phyloP scores from a whole-genome alignment of 2,888 invertebrate genomes.

The Arenicola marina region DNA sequence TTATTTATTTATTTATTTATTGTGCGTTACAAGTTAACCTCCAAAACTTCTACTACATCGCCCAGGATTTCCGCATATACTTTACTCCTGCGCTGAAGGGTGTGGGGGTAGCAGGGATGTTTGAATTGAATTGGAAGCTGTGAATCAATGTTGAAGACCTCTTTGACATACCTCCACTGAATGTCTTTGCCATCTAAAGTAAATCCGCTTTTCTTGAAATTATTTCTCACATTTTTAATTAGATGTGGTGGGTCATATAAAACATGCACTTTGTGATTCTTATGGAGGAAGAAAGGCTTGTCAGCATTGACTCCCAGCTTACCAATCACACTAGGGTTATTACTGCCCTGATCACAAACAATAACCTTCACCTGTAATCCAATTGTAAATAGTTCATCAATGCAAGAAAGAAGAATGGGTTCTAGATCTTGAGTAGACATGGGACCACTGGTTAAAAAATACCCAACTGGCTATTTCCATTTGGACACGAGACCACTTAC shows the following conservation, averaged over 20 bases:
- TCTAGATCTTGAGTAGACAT: no score
- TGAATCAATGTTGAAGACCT: slow-evolving; percentile 5
- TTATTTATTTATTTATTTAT: no score
- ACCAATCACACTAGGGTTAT: slow-evolving; percentile 9
- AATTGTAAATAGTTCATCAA: no score
- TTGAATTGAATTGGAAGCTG: slow-evolving; percentile 2
- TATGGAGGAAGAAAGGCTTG: slow-evolving; percentile 9
- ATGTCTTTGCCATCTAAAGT: slow-evolving; percentile 1
- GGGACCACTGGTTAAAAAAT: no score
- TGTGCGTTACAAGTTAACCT: no score
- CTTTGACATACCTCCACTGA: background rate
- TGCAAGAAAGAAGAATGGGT: no score
- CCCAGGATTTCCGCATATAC: no score
- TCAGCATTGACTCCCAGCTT: slow-evolving; percentile 6
- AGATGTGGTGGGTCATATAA: slow-evolving; percentile 23
- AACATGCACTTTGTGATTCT: slow-evolving; percentile 3
- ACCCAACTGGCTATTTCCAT: slow-evolving; percentile 14
- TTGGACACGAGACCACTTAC: background rate
- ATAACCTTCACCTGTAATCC: slow-evolving; percentile 1
- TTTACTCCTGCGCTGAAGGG: no score
- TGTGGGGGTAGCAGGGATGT: no score
- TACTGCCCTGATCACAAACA: slow-evolving; percentile 18
- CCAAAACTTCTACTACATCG: no score
- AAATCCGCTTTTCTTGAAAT: slow-evolving; percentile 13
- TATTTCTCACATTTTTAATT: slow-evolving; percentile 14